Base-by-base conservation (phyloP, 2,797 vertebrate genomes). In the Margarornis squamiger region DNA sequence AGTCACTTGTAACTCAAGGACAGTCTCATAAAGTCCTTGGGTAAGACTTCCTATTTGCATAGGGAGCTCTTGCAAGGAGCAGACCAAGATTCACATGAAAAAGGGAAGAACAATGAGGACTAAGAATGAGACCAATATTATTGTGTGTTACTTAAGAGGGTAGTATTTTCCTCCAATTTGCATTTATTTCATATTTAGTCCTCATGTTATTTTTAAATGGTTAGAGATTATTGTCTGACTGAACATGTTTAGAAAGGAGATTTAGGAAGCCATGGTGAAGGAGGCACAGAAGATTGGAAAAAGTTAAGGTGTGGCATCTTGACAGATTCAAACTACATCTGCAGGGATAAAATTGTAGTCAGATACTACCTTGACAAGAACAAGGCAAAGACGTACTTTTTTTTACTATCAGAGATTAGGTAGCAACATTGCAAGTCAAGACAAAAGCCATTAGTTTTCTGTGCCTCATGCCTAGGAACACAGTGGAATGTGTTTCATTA, bases 401-500 rank as follows among this genome's bases (percentile, higher is more conserved):
- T 83, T 90, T 90, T 86, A 67, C 1, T 14, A 38, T 83, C 36
- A 71, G 72, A 90, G 38, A 92, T 82, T 48, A 89, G 6, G 29
- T n/a, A 29, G 24, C 58, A 18, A 80, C 45, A 67, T 2, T 67
- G 18, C 7, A 84, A 86, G 55, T 22, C 65, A 88, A 80, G 45
- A 83, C 61, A 83, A 94, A 92, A 88, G 36, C 9, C 43, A 74
- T 30, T 32, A 73, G 8, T 59, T 77, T 94, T 78, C 54, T 74
- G 23, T 75, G 41, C 23, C 32, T 65, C 20, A 27, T 78, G 17
- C 32, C 73, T 71, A 90, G 54, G 23, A 88, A 76, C 32, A 63
- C 6, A 51, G 26, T 34, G 57, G 68, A 94, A 96, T 57, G 68
- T 74, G 79, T 94, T 94, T 91, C 79, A 88, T 93, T 92, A 77